These are phyloP conservation scores for Myotis daubentonii DNA, from an alignment of 2,797 vertebrate genomes.

Conservation along the genomic window DNA sequence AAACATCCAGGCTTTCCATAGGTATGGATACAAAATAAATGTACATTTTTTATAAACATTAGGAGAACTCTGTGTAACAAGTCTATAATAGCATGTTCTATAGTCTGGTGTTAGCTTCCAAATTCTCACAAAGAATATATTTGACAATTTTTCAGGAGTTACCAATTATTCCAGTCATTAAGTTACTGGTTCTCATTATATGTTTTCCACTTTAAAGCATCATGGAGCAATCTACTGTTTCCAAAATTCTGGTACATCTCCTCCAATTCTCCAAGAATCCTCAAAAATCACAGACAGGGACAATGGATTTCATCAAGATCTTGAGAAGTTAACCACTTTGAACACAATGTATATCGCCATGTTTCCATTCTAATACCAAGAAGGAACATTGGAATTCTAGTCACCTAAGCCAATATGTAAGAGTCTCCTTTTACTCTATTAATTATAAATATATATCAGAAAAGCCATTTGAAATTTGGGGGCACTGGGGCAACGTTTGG, in stretches of 20 bases:
- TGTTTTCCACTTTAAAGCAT: not conserved
- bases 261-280: not conserved
- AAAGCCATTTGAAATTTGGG: not conserved
- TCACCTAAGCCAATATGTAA: not conserved
- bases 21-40: not conserved
- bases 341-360: not conserved
- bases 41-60: not conserved
- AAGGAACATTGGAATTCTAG: not conserved
- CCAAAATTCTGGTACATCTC: not conserved
- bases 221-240: not conserved
- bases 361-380: not conserved
- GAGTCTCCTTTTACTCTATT: not conserved
- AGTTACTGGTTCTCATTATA: not conserved
- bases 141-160: conserved; percentile 26
- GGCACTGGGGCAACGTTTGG: not conserved
- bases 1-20: not conserved
- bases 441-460: not conserved
- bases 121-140: not conserved
- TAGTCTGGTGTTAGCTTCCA: not conserved
- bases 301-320: conserved; percentile 10
- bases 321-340: not conserved
- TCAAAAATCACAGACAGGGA: not conserved
- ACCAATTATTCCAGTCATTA: not conserved
- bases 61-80: not conserved
- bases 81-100: not conserved